Base-by-base conservation (phyloP, 1,140 invertebrate species). In the Gyrodactylus bullatarudis region DNA sequence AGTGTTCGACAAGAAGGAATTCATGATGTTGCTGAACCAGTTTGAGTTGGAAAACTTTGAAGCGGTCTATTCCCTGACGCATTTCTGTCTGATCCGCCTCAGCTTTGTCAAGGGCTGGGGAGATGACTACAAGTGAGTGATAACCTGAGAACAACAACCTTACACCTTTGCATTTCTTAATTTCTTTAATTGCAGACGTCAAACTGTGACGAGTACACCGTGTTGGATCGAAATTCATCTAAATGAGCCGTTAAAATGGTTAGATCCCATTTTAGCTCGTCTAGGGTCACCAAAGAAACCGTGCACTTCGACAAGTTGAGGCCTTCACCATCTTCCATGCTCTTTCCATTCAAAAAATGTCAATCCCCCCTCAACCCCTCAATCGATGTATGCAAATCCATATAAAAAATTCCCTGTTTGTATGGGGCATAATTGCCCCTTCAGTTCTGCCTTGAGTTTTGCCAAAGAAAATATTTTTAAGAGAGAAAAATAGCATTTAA, bases 1-100 rank as follows among this genome's bases (percentile, higher is more conserved):
- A 84, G 96, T 99, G 75, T 99, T 99, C 83, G 96, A 96, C 82
- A 97, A 97, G 82, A 89, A 95, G 79, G 92, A 97, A 83, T 99
- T 99, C 82, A 92, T 92, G 2, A 87, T 89, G 21, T 82, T 97
- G 27, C 82, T 99, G n/a, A 89, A 78, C 24, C 80, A 94, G 81
- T 94, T 90, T 0, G 92, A 98, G 8, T 90, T 87, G 68, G 89
- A 96, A 82, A 93, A 93, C 27, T 98, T 96, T 82, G 93, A 98
- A 81, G 91, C 92, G 1, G 93, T 97, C 26, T 98, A 93, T 81
- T 89, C 95, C 78, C 82, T 99, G 54, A 97, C 91, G 0, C 84
- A 90, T 76, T 97, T 98, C 91, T 99, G 95, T 81, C 96, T 92
- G 26, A 96, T 99, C 77, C 85, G 94, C 23, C 96, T 98, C 89